These are phyloP conservation scores for Trachemys scripta DNA, from an alignment of 2,113 vertebrate genomes.

Conservation along the genomic window DNA sequence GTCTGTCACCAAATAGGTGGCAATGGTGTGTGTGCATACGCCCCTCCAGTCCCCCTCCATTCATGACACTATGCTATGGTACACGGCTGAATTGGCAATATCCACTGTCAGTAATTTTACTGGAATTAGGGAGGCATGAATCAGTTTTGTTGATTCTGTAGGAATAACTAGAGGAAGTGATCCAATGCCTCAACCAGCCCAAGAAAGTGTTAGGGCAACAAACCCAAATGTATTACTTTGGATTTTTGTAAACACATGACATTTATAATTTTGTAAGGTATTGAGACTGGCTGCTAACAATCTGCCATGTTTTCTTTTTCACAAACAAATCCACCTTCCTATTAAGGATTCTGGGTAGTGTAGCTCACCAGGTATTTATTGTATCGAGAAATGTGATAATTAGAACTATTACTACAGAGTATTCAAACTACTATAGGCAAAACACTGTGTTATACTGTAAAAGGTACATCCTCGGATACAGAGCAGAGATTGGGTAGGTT, in stretches of 20 bases:
- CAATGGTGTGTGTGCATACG: background rate
- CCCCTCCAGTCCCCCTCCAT: rapidly evolving
- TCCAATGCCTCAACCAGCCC: background rate
- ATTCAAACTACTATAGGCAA: rapidly evolving
- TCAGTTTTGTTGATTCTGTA: background rate
- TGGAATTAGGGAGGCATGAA: background rate
- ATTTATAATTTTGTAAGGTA: background rate
- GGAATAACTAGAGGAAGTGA: background rate
- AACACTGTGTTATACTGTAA: background rate
- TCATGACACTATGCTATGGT: background rate
- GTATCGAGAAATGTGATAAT: background rate
- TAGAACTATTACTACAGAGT: background rate
- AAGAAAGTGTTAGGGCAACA: background rate
- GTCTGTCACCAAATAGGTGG: slow-evolving; percentile 9
- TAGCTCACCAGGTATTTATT: background rate
- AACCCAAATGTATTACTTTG: background rate
- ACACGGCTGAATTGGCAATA: background rate
- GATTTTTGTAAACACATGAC: background rate
- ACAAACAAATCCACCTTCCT: background rate
- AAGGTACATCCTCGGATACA: background rate
- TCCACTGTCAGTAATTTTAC: background rate
- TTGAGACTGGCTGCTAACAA: background rate
- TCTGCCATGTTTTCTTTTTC: background rate
- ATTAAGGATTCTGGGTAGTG: background rate
- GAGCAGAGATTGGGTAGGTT: background rate